Base-by-base conservation (phyloP, 35 echinoderm and acorn worm genomes). In the Amphiura filiformis region DNA sequence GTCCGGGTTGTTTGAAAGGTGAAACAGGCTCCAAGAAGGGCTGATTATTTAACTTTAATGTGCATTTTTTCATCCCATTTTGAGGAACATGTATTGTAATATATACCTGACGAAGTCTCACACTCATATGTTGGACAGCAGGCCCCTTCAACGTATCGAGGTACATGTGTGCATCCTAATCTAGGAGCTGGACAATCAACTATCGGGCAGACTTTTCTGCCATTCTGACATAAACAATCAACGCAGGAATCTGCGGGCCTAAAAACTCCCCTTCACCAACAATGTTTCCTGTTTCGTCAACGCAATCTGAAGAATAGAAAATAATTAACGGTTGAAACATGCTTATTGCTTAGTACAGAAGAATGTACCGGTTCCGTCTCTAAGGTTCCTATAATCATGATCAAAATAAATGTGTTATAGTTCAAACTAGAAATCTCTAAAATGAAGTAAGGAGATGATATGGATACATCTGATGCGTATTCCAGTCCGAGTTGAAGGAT, bases 51-150 rank as follows among this genome's bases (percentile, higher is more conserved):
- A 70, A 5, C 26, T 70, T 70, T 11, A 3, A 70, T 2, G 28
- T 26, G 28, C 61, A 70, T n/a, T 13, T 70, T 26, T 11, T 70
- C 7, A 2, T 15, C 7, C 2, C 17, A 70, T 15, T n/a, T 70
- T 70, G 7, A 26, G 7, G 61, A 30, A 26, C 28, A 13, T 70
- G 7, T 4, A 70, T 26, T 70, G 26, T 70, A 70, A 13, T 70
- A 13, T 70, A n/a, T 70, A 70, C 61, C 61, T 70, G 15, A 23
- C 20, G 7, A 7, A 52, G 44, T 11, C 15, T 18, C 17, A 70
- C 61, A 70, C 7, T 70, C 61, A 70, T 70, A 70, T 11, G 61
- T 70, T 70, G 61, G 61, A 70, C 61, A 70, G 61, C 61, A 70
- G 28, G 9, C 61, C 2, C 26, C 61, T 70, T 30, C 61, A n/a